A percentile compares a stretch with the other conserved stretches of the same genome.
Evolutionary conservation across 1,140 invertebrate species (phyloP).

Genomic region (Lasioglossum albipes): DNA sequence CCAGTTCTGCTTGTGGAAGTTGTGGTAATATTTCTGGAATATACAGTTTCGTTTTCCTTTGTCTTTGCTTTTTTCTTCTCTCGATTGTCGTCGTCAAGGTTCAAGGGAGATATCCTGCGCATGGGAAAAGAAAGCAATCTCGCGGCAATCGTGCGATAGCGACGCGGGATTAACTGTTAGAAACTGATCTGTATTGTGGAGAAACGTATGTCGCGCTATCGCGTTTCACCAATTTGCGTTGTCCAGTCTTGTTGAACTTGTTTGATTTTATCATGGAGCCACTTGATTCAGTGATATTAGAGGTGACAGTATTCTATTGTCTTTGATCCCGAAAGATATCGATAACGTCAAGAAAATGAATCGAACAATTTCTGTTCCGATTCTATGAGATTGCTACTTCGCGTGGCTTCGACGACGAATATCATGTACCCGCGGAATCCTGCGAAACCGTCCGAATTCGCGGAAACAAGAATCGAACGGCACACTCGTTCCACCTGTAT

Average conservation of each 20-base stretch:
- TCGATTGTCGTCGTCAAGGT: too few relatives aligned
- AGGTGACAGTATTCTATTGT: background rate
- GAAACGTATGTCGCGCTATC: background rate
- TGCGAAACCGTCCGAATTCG: background rate
- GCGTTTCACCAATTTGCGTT: background rate
- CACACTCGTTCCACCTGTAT: too few relatives aligned
- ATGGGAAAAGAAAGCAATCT: background rate
- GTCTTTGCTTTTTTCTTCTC: too few relatives aligned
- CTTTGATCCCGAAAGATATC: background rate
- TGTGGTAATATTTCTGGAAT: too few relatives aligned
- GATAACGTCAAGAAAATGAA: background rate
- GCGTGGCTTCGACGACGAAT: background rate
- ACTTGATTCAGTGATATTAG: constrained; percentile 1
- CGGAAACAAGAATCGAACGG: too few relatives aligned
- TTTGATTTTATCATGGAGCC: constrained; percentile 12
- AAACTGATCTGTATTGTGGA: background rate
- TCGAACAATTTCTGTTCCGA: background rate
- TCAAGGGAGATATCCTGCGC: background rate
- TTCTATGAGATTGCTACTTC: background rate
- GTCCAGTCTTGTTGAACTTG: background rate
- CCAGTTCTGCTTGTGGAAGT: background rate
- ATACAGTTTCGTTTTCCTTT: too few relatives aligned
- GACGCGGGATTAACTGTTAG: background rate
- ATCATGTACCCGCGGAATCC: background rate
- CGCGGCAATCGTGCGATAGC: background rate